Percentiles rank a stretch among this genome's conserved stretches.
phyloP scores from a whole-genome alignment of 2,797 vertebrate genomes.

The Natrix natrix region DNA sequence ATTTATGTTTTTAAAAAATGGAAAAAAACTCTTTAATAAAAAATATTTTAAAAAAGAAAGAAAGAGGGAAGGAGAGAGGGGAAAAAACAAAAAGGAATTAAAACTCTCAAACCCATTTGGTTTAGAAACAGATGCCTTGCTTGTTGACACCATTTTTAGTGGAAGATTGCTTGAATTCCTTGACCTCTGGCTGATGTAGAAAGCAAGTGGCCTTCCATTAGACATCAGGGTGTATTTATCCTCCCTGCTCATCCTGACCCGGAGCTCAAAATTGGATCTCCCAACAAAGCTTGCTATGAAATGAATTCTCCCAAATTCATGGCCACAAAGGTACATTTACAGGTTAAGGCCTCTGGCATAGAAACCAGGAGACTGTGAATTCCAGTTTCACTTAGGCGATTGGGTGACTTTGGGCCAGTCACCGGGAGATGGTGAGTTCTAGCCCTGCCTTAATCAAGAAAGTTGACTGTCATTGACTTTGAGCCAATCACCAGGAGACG shows the following conservation, averaged over 20 bases:
- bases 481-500: too few species aligned
- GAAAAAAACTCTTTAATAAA: too few species aligned
- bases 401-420: neutral
- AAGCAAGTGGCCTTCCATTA: constrained; percentile 27
- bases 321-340: neutral
- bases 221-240: neutral
- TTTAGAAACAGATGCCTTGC: constrained; percentile 57
- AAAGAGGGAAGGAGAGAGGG: too few species aligned
- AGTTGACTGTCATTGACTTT: too few species aligned
- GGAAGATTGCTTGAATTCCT: constrained; percentile 63
- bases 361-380: neutral
- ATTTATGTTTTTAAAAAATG: too few species aligned
- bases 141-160: constrained; percentile 60
- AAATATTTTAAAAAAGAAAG: too few species aligned
- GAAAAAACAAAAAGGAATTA: constrained; percentile 48
- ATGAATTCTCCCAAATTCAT: neutral
- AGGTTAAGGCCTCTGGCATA: neutral
- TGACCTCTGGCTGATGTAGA: constrained; percentile 49
- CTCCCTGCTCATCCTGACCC: neutral
- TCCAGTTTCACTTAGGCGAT: neutral
- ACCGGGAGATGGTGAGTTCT: too few species aligned
- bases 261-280: neutral
- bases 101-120: constrained; percentile 46
- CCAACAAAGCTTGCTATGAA: neutral
- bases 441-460: too few species aligned